Percentiles rank a stretch among this genome's conserved stretches.
Evolutionary conservation across 2,113 vertebrate species (phyloP).

Genomic region (Gambusia affinis): DNA sequence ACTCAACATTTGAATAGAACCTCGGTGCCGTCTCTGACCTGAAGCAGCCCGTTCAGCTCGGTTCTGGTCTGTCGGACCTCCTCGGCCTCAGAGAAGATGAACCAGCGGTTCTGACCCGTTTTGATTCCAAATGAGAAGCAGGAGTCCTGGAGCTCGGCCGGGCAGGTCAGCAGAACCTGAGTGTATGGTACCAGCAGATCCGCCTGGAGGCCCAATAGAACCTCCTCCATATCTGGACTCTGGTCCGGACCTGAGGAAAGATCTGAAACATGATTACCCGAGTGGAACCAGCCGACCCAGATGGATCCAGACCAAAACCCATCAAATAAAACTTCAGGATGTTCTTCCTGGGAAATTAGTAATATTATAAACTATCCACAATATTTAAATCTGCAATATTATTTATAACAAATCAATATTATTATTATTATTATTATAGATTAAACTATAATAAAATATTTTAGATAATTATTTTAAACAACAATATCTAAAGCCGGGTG

Average conservation of each 20-base stretch:
- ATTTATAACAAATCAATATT: too few species aligned
- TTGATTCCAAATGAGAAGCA: constrained; percentile 84
- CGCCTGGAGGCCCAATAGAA: constrained; percentile 81
- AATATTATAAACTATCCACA: too few species aligned
- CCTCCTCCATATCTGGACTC: constrained; percentile 66
- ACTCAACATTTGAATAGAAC: neutral
- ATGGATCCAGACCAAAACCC: neutral
- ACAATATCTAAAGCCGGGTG: neutral
- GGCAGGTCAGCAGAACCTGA: constrained; percentile 72
- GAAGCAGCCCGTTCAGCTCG: constrained; percentile 72
- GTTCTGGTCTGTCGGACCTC: constrained; percentile 83
- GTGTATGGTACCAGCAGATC: constrained; percentile 80
- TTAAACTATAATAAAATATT: too few species aligned
- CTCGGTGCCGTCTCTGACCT: constrained; percentile 32
- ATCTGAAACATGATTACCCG: neutral
- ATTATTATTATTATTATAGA: too few species aligned
- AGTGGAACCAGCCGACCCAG: neutral
- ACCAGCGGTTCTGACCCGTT: constrained; percentile 75
- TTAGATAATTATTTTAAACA: too few species aligned
- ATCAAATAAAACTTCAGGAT: too few species aligned
- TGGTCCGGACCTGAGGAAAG: constrained; percentile 34
- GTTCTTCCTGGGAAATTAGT: too few species aligned
- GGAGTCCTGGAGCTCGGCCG: constrained; percentile 78
- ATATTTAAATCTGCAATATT: too few species aligned
- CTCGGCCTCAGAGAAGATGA: constrained; percentile 84